Base-by-base conservation (phyloP, 1,140 invertebrate genomes). In the Bombus breviceps region DNA sequence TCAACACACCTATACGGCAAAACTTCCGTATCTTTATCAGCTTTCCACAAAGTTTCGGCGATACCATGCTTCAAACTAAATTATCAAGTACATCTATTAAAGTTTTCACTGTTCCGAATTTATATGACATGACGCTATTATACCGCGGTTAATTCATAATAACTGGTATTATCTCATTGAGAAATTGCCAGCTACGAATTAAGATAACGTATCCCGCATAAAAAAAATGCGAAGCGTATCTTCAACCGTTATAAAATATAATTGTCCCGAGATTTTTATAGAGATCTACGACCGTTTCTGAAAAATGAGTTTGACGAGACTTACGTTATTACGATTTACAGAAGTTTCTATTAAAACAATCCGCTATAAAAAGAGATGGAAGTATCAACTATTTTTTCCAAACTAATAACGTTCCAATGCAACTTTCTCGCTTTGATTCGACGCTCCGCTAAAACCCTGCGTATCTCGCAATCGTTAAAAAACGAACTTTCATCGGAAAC, bases 11-110 rank as follows among this genome's bases (percentile, higher is more conserved):
- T 13, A 13, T 39, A 64, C 57, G 34, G 39, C 69, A 12, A 43
- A 85, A 85, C 83, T 85, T 85, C 41, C 25, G 69, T 53, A 74
- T 81, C 77, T 85, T 85, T 81, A 81, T 15, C 77, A 57, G 77
- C 83, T 71, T 74, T 64, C 41, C 43, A 57, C 37, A 32, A 85
- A 85, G 41, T 85, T 85, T 81, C 83, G 41, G 57, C 43, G 69
- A 73, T 79, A 84, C 75, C 25, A 18, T 72, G 39, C 82, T 79
- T 13, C n/a, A 79, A 84, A 83, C 41, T 76, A 66, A 84, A 84
- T 84, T 84, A 84, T 79, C 75, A 25, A 72, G 66, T 37, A 53
- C 66, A 59, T 57, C 53, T 84, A 84, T 84, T 84, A 71, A 71
- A 59, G n/a, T 37, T 34, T 62, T 32, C 47, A 62, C 73, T 71